Evolutionary conservation across 2,888 invertebrate genomes (phyloP), one percentile per base, ranked within the genome.

Genomic region (Drosophila subquinaria): DNA sequence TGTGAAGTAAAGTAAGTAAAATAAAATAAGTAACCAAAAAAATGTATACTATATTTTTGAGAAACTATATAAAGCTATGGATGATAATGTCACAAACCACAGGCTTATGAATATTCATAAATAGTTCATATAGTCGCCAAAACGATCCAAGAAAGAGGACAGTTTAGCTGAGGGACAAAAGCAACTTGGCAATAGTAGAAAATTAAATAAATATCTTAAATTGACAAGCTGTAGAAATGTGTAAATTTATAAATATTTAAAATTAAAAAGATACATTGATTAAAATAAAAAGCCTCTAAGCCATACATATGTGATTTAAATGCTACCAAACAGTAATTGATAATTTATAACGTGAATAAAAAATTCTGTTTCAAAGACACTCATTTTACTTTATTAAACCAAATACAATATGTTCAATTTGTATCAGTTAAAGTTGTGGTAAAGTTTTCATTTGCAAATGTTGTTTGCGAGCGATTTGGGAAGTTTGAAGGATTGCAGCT

Each of bases 401-500:
- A 23, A 20, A 13, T 3, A 23, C 23, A 36, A 36, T 36, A 20
- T 45, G 20, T 43, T n/a, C 20, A 56, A 43, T 43, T 20, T 30
- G n/a, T 1, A 17, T 10, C 33, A 20, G 35, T 42, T 59, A 42
- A 52, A 52, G 52, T 30, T 61, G n/a, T 23, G 5, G 10, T 15
- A 2, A 30, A 55, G 17, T 23, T 36, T 27, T 17, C 4, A 0
- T n/a, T 36, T 35, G 13, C n/a, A 17, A 20, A 17, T 51, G 45
- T 45, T 20, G 13, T 38, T 59, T 59, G 38, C 50, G 40, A 40
- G 10, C 52, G 23, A 42, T 51, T 51, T 10, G 15, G 10, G n/a
- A 52, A 42, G 27, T 27, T 59, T 48, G 20, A 17, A 23, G 4
- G 36, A 52, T 55, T 69, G 66, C 47, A 56, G 33, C 52, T 20